Evolutionary conservation across 2,888 invertebrate genomes (phyloP).

Genomic region (Apotomis betuletana): DNA sequence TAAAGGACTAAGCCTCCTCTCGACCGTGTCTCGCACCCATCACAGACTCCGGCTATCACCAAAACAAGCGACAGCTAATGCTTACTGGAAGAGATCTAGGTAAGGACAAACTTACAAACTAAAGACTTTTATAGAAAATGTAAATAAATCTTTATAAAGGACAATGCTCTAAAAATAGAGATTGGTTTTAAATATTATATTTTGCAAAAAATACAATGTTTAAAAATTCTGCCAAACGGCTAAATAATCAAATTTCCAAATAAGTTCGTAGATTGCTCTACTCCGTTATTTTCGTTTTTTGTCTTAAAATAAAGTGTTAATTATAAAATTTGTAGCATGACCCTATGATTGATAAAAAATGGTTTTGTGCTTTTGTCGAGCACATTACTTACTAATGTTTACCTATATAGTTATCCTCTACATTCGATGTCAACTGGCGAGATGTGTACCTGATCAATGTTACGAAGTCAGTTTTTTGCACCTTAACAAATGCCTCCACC

Average conservation of each 20-base stretch:
- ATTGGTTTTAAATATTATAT: neutral
- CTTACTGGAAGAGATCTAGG: slow-evolving; percentile 36
- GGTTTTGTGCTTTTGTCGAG: neutral
- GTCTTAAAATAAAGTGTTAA: no score
- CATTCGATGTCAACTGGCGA: neutral
- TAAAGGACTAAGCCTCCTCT: neutral
- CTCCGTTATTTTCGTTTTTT: neutral
- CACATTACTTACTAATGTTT: slow-evolving; percentile 28
- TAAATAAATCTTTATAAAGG: neutral
- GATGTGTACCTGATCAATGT: slow-evolving; percentile 28
- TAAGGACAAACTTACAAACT: slow-evolving; percentile 35
- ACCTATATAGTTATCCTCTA: slow-evolving; percentile 31
- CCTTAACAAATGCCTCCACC: neutral
- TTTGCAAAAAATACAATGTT: neutral
- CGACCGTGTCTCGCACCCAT: neutral
- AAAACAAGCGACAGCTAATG: slow-evolving; percentile 9
- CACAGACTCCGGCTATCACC: slow-evolving; percentile 14
- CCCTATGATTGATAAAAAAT: neutral
- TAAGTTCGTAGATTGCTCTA: neutral
- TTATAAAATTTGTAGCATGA: no score
- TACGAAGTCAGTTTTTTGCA: slow-evolving; percentile 14
- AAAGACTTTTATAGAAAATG: neutral
- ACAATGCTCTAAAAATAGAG: neutral
- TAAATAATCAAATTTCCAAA: neutral
- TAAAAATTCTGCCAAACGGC: neutral